These are phyloP conservation scores for Haplochromis burtoni DNA, from an alignment of 2,113 vertebrate species.

Conservation along the genomic window DNA sequence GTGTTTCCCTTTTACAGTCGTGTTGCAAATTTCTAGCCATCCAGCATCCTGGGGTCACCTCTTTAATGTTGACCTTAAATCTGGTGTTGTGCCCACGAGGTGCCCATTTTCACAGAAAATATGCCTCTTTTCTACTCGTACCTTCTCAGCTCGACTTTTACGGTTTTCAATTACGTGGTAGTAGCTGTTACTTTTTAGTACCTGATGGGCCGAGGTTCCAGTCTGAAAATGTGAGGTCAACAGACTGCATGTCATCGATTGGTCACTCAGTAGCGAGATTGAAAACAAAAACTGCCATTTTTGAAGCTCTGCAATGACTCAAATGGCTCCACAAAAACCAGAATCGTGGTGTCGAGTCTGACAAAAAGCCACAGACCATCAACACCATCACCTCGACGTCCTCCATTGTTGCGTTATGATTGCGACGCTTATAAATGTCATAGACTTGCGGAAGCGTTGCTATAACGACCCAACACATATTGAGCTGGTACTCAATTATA, in stretches of 20 bases:
- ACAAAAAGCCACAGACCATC: not conserved
- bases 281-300: not conserved
- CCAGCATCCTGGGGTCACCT: not conserved
- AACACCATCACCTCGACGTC: not conserved
- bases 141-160: not conserved
- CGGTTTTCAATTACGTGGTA: not conserved
- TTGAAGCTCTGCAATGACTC: not conserved
- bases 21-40: not conserved
- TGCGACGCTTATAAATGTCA: not conserved
- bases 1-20: not conserved
- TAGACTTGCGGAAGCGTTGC: not conserved
- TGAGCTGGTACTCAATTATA: not conserved
- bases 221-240: not conserved
- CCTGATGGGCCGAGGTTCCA: not conserved
- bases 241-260: not conserved
- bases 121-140: not conserved
- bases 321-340: not conserved
- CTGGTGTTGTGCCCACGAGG: not conserved
- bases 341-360: not conserved
- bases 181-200: not conserved
- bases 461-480: not conserved
- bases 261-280: not conserved
- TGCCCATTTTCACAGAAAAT: not conserved
- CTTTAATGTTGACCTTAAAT: not conserved
- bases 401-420: not conserved